These are phyloP conservation scores for Chelidonichthys spinosus DNA, from an alignment of 2,797 vertebrate species.

Conservation along the genomic window DNA sequence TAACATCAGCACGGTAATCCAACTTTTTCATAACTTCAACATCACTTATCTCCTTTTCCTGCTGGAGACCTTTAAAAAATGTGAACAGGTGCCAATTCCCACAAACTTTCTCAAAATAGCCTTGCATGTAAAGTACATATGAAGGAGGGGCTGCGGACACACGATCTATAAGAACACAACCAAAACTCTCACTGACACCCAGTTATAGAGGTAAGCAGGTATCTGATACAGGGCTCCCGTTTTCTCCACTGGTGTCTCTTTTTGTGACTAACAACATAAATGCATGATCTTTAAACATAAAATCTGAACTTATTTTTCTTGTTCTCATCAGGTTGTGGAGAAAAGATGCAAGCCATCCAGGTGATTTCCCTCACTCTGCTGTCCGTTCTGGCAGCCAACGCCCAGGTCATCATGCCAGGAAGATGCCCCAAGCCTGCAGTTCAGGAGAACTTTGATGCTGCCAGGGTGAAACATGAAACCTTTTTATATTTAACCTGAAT, in stretches of 20 bases:
- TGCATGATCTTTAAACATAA: not conserved
- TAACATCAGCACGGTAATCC: not conserved
- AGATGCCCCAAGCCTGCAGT: slow-evolving; percentile 83
- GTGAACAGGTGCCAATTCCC: slow-evolving; percentile 56
- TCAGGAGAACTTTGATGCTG: slow-evolving; percentile 80
- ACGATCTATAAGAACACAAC: slow-evolving; percentile 40
- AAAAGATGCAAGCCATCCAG: slow-evolving; percentile 69
- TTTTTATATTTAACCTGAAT: not conserved
- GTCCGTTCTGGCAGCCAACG: slow-evolving; percentile 69
- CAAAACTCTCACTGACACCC: slow-evolving; percentile 18
- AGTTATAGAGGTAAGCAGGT: slow-evolving; percentile 46
- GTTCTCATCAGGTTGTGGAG: slow-evolving; percentile 38
- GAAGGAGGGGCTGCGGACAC: not conserved
- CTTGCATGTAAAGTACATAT: not conserved
- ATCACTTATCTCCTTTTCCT: slow-evolving; percentile 5
- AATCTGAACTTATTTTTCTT: not conserved
- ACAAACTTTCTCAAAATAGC: slow-evolving; percentile 27
- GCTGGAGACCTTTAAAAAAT: slow-evolving; percentile 29
- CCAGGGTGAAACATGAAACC: slow-evolving; percentile 55
- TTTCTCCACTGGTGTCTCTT: not conserved
- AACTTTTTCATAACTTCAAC: slow-evolving; percentile 14
- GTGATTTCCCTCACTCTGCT: slow-evolving; percentile 76
- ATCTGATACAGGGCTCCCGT: not conserved
- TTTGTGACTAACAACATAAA: not conserved
- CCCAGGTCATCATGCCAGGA: slow-evolving; percentile 83